A percentile compares a stretch with the other conserved stretches of the same genome.
Evolutionary conservation across 2,888 invertebrate genomes (phyloP).

Genomic region (Amphipoea oculea): DNA sequence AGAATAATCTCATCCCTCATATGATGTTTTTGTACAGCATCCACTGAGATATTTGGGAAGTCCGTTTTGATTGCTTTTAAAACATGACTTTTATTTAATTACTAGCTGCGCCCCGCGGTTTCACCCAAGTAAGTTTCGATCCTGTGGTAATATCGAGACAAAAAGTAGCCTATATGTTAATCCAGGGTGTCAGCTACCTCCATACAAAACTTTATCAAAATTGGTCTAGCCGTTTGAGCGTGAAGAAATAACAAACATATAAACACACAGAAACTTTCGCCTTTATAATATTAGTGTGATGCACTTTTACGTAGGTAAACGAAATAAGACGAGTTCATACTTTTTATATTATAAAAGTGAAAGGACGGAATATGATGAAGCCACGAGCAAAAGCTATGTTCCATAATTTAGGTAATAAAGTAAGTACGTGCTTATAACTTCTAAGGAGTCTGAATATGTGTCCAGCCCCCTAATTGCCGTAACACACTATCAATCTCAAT

Average conservation of each 20-base stretch:
- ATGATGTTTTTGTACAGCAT: conserved; percentile 60
- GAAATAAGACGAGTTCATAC: background rate
- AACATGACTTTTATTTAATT: background rate
- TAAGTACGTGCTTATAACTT: background rate
- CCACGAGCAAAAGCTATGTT: background rate
- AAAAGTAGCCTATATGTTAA: too few relatives aligned
- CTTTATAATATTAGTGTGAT: too few relatives aligned
- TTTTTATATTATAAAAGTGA: background rate
- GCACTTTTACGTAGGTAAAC: background rate
- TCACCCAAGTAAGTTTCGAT: too few relatives aligned
- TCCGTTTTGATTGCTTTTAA: background rate
- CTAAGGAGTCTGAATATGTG: background rate
- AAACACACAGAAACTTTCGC: too few relatives aligned
- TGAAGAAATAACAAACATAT: too few relatives aligned
- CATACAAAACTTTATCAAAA: too few relatives aligned
- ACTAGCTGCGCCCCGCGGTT: too few relatives aligned
- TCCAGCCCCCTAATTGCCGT: too few relatives aligned
- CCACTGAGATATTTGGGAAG: conserved; percentile 45
- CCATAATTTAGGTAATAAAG: background rate
- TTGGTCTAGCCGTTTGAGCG: too few relatives aligned
- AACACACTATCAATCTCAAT: too few relatives aligned
- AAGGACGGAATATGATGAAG: background rate
- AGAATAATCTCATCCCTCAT: conserved; percentile 72
- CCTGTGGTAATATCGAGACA: too few relatives aligned
- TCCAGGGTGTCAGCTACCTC: too few relatives aligned